Conservation (phyloP, 2,797 vertebrate species). For the Sebastes vulpes region DNA sequence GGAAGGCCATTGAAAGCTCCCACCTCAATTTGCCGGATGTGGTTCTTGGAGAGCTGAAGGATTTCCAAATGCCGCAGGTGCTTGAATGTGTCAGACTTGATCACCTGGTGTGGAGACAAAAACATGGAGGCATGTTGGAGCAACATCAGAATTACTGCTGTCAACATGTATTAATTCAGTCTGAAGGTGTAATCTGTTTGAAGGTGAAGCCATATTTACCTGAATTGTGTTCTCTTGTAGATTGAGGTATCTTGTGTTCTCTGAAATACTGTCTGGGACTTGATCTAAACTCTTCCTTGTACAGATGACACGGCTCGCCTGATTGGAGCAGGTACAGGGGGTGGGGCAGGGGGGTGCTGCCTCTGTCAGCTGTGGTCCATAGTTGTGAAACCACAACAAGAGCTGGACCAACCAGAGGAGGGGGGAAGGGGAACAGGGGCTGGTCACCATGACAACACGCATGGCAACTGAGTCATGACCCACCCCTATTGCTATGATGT, state of each 20-base stretch:
- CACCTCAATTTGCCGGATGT: conserved; percentile 95
- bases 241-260: conserved; percentile 98
- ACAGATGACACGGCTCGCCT: conserved; percentile 96
- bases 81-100: conserved; percentile 97
- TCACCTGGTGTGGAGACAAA: conserved; percentile 83
- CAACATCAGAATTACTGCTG: conserved; percentile 36
- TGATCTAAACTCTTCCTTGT: conserved; percentile 92
- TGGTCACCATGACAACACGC: conserved; percentile 90
- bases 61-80: conserved; percentile 97
- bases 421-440: conserved; percentile 87
- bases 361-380: conserved; percentile 88
- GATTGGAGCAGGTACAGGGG: conserved; percentile 95
- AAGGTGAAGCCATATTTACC: conserved; percentile 71
- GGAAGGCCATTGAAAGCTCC: conserved; percentile 97
- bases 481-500: conserved; percentile 83
- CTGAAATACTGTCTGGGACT: conserved; percentile 93
- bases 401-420: conserved; percentile 89
- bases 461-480: conserved; percentile 93
- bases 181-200: background rate
- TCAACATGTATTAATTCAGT: conserved; percentile 1
- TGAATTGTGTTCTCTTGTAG: conserved; percentile 97
- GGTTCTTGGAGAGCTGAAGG: conserved; percentile 96
- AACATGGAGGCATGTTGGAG: conserved; percentile 41
- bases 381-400: conserved; percentile 91
- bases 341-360: conserved; percentile 89